Conservation (phyloP, 1,140 invertebrate genomes). For the Caenorhabditis inopinata region DNA sequence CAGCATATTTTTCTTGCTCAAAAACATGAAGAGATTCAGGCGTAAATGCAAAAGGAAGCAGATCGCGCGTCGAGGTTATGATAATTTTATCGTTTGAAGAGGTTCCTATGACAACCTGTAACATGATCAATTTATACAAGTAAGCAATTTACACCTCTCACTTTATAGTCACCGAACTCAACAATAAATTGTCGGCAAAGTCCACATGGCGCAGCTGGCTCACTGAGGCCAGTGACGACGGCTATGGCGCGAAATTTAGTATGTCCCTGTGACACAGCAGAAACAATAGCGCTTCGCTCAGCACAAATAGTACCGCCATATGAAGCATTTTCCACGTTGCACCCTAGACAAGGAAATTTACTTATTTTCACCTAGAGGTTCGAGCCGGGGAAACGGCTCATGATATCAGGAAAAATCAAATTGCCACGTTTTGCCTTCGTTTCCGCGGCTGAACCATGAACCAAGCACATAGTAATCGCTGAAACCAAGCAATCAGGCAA, state of each 20-base stretch:
- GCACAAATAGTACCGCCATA: conserved; percentile 83
- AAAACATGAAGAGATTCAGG: neutral
- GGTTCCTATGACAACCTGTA: neutral
- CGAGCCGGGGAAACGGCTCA: too few species aligned
- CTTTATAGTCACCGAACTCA: conserved; percentile 61
- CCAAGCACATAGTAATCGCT: too few species aligned
- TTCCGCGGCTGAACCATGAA: too few species aligned
- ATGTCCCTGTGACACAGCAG: conserved; percentile 83
- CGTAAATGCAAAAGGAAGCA: conserved; percentile 1
- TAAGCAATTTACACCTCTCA: neutral
- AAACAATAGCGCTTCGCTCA: conserved; percentile 81
- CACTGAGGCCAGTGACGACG: conserved; percentile 61
- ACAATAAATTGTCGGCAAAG: conserved; percentile 78
- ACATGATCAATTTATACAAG: neutral
- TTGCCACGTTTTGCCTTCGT: too few species aligned
- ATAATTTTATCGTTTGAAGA: neutral
- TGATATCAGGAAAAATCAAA: too few species aligned
- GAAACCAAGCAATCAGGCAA: too few species aligned
- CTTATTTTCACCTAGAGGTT: too few species aligned
- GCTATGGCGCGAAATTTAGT: conserved; percentile 75
- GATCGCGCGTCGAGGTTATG: neutral
- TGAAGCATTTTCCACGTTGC: conserved; percentile 76
- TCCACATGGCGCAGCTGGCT: conserved; percentile 83
- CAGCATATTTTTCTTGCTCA: neutral
- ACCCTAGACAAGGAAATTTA: neutral